phyloP scores from a whole-genome alignment of 1,140 invertebrate species.

The Bombus terrestris region DNA sequence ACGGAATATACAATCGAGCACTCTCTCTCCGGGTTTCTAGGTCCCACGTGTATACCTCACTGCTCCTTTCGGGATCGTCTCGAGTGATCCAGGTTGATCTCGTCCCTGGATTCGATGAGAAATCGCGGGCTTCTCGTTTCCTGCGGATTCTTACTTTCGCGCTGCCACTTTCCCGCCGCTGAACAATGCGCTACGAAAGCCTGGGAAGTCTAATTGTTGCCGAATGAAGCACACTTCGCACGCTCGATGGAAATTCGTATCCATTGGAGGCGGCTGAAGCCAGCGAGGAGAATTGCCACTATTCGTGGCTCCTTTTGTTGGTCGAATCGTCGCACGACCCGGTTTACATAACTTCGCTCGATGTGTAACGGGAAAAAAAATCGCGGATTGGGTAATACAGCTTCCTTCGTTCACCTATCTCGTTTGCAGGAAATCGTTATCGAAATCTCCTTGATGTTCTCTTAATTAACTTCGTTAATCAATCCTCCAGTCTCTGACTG shows the following conservation, averaged over 20 bases:
- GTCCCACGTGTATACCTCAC: slow-evolving; percentile 23
- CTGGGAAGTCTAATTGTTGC: slow-evolving; percentile 71
- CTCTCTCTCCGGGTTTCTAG: slow-evolving; percentile 33
- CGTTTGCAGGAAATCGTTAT: not conserved
- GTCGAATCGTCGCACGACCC: slow-evolving; percentile 70
- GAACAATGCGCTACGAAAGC: slow-evolving; percentile 74
- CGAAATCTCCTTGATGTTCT: not conserved
- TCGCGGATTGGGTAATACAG: slow-evolving; percentile 48
- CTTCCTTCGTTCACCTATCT: slow-evolving; percentile 1
- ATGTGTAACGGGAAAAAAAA: slow-evolving; percentile 57
- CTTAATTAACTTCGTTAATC: not conserved
- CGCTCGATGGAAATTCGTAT: slow-evolving; percentile 64
- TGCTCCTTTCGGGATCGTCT: slow-evolving; percentile 55
- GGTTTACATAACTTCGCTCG: slow-evolving; percentile 75
- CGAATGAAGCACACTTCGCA: slow-evolving; percentile 72
- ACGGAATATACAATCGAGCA: slow-evolving; percentile 19
- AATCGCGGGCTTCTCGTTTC: slow-evolving; percentile 53
- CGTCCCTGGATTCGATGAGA: slow-evolving; percentile 47
- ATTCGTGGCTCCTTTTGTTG: slow-evolving; percentile 15
- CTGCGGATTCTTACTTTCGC: slow-evolving; percentile 71
- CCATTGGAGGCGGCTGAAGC: not conserved
- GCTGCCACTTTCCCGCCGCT: slow-evolving; percentile 69
- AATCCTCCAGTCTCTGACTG: too few species aligned
- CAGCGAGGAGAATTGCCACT: not conserved
- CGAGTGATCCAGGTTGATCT: slow-evolving; percentile 44